phyloP scores from a whole-genome alignment of 2,797 vertebrate species.

The Gymnopithys bicolor region DNA sequence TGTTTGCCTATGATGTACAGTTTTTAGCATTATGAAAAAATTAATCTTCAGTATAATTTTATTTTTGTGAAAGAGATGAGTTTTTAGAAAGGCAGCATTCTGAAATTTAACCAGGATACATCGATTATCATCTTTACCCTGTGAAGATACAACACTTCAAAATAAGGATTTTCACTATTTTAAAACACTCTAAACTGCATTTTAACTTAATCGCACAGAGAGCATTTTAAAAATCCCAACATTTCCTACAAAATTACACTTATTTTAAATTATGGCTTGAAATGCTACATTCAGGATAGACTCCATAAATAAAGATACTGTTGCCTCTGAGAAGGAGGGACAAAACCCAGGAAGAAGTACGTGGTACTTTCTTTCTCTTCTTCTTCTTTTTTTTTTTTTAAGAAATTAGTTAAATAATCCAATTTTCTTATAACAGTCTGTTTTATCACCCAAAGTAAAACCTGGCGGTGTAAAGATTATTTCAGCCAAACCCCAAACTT shows the following conservation, averaged over 20 bases:
- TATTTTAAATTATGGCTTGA: slow-evolving; percentile 50
- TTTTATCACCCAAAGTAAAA: background rate
- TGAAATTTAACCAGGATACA: background rate
- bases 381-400: background rate
- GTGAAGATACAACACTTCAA: slow-evolving; percentile 1
- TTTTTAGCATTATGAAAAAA: slow-evolving; percentile 53
- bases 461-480: background rate
- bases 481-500: slow-evolving; percentile 32
- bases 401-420: background rate
- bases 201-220: slow-evolving; percentile 47
- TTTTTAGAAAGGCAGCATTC: background rate
- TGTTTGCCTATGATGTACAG: slow-evolving; percentile 62
- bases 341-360: slow-evolving; percentile 1
- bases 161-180: slow-evolving; percentile 43
- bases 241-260: slow-evolving; percentile 23
- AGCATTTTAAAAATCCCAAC: background rate
- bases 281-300: slow-evolving; percentile 19
- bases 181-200: slow-evolving; percentile 53
- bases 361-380: background rate
- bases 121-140: slow-evolving; percentile 6
- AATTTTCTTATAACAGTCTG: background rate
- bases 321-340: background rate
- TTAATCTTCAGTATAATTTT: slow-evolving; percentile 3
- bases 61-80: background rate
- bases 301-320: background rate